Percentiles rank a stretch among this genome's conserved stretches.
phyloP scores from a whole-genome alignment of 2,888 invertebrate species.

The Vanessa cardui region DNA sequence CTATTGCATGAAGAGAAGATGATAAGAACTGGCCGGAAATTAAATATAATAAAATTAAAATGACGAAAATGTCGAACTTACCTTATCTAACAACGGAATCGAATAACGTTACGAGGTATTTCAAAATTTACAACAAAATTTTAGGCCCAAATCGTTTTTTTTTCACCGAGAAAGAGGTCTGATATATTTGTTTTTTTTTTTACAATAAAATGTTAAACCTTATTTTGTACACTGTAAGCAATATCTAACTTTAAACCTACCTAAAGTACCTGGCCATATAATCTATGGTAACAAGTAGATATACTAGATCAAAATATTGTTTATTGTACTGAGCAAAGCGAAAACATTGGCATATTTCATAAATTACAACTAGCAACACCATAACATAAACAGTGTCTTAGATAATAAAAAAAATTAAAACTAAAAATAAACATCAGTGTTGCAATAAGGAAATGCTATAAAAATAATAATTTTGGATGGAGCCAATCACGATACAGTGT shows the following conservation, averaged over 20 bases:
- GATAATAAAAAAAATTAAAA: conserved; percentile 23
- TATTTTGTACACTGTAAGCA: conserved; percentile 72
- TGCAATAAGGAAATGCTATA: conserved; percentile 43
- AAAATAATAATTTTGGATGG: conserved; percentile 60
- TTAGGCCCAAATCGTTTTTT: conserved; percentile 57
- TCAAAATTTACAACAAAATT: conserved; percentile 47
- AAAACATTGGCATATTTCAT: conserved; percentile 43
- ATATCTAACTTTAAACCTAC: conserved; percentile 68
- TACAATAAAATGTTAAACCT: conserved; percentile 55
- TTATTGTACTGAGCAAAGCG: conserved; percentile 70
- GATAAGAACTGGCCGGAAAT: conserved; percentile 66
- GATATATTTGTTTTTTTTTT: conserved; percentile 43
- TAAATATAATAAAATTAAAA: conserved; percentile 30
- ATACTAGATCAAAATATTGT: conserved; percentile 55
- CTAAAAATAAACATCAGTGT: conserved; percentile 33
- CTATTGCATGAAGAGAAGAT: conserved; percentile 51
- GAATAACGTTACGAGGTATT: conserved; percentile 40
- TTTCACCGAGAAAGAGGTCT: conserved; percentile 43
- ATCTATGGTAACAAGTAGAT: conserved; percentile 76
- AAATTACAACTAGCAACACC: conserved; percentile 43
- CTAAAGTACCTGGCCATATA: conserved; percentile 77
- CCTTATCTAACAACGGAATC: conserved; percentile 40
- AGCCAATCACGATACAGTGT: conserved; percentile 58
- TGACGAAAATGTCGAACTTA: conserved; percentile 34
- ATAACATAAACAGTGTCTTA: conserved; percentile 26